Evolutionary conservation across 2,113 vertebrate genomes (phyloP).

Genomic region (Callaeas wilsoni): DNA sequence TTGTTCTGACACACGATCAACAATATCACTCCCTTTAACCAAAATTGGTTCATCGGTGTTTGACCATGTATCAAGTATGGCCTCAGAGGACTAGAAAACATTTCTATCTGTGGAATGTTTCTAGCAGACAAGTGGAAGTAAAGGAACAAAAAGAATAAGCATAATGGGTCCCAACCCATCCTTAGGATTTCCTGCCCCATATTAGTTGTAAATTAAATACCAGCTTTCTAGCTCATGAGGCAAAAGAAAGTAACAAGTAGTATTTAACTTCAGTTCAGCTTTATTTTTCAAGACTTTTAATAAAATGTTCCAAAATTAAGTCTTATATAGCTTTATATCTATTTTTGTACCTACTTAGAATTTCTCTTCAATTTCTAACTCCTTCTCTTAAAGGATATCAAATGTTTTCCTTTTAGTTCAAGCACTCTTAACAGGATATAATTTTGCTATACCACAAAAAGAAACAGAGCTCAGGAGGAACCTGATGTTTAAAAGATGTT

Average conservation of each 20-base stretch:
- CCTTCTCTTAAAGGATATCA: background rate
- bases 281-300: background rate
- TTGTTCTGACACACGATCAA: background rate
- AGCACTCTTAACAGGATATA: conserved; percentile 13
- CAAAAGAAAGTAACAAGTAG: background rate
- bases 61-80: background rate
- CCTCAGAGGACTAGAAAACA: background rate
- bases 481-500: background rate
- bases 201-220: conserved; percentile 12
- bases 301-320: background rate
- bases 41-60: background rate
- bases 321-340: background rate
- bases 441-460: background rate
- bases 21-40: background rate
- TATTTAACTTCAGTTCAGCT: background rate
- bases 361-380: background rate
- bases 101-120: background rate
- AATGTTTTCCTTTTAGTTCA: background rate
- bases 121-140: conserved; percentile 10
- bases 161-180: conserved; percentile 25
- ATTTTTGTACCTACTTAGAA: background rate
- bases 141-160: conserved; percentile 39
- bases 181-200: conserved; percentile 34
- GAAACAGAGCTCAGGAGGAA: background rate
- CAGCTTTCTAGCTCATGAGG: background rate